Percentiles rank a stretch among this genome's conserved stretches.
Conservation (phyloP, 2,797 vertebrate genomes). For the Catharus ustulatus region DNA sequence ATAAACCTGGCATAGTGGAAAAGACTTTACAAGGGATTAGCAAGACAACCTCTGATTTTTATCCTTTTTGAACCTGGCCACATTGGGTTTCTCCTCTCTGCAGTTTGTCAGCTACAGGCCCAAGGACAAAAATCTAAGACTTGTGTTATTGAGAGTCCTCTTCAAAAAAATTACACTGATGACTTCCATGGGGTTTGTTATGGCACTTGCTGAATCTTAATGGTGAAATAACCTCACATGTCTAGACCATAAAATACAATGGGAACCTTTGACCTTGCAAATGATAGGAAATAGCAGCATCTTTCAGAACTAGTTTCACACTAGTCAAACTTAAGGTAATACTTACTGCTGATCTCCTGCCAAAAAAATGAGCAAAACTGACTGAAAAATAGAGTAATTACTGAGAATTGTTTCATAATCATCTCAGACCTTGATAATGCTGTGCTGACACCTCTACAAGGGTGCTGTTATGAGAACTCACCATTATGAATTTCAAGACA, state of each 20-base stretch:
- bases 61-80: background rate
- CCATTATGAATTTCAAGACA: background rate
- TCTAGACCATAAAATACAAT: background rate
- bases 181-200: background rate
- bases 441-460: background rate
- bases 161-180: background rate
- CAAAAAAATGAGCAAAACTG: background rate
- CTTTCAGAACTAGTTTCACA: background rate
- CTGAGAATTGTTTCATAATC: background rate
- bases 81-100: background rate
- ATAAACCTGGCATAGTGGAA: background rate
- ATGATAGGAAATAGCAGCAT: background rate
- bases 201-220: background rate
- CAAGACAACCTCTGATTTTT: slow-evolving; percentile 3
- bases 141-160: background rate
- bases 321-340: background rate
- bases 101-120: background rate
- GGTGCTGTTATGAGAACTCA: background rate
- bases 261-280: background rate
- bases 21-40: background rate
- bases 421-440: background rate
- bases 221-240: background rate
- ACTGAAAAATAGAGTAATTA: background rate
- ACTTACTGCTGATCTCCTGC: background rate
- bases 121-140: background rate